Base-by-base conservation (phyloP, 1,140 invertebrate genomes). In the Eriosoma lanigerum region DNA sequence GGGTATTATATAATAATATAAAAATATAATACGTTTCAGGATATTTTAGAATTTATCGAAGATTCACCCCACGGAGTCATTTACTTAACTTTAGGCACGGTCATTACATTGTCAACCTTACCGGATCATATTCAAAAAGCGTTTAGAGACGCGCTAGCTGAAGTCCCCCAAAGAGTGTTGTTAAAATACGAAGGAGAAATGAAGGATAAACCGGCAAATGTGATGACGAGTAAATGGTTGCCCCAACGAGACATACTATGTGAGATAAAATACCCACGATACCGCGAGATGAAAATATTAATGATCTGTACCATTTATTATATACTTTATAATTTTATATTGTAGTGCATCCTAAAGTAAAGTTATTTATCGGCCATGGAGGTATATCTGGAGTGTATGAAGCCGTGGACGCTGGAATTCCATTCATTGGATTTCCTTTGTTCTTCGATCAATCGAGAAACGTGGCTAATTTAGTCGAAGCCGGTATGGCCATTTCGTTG, bases 81-180 rank as follows among this genome's bases (percentile, higher is more conserved):
- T 50, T 90, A 90, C 81, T 92, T 92, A 84, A 90, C 89, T 54
- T 87, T 92, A 82, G 92, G 92, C 0, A 89, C 90, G 0, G 88
- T 88, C 10, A 21, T 82, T 6, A n/a, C 81, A 50, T 62, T 32
- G 17, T 60, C 72, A 21, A 76, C 81, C 32, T 44, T 93, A 83
- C 87, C 91, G 0, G 83, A 87, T 6, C 86, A 89, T 6, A 88
- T 89, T 81, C 82, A 89, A 0, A 83, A 89, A 82, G 88, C 86
- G 9, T 88, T 93, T 68, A 83, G 92, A 13, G 87, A 86, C 21
- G 88, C 88, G 3, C 90, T 92, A 81, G 84, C 87, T 0, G 84
- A 88, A 48, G 82, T 92, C 2, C 88, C 87, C 13, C 88, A 91
- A 82, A 87, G 87, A 66, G 86, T 91, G 3, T 80, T 91, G 12